Percentiles rank a stretch among this genome's conserved stretches.
phyloP scores from a whole-genome alignment of 2,888 invertebrate species.

The Lottia gigantea region DNA sequence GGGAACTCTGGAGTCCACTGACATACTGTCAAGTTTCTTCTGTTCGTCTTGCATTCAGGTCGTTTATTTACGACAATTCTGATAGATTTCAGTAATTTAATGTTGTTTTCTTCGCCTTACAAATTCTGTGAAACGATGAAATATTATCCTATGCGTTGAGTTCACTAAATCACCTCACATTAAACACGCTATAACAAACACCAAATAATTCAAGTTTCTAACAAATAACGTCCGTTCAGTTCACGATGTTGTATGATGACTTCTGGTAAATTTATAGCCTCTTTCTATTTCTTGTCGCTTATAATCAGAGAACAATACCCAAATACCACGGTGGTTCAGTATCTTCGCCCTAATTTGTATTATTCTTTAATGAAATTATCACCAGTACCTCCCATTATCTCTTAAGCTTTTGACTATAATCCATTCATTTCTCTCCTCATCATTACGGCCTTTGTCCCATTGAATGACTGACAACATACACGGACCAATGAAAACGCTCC shows the following conservation, averaged over 20 bases:
- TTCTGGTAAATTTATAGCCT: neutral
- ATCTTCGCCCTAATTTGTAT: conserved; percentile 20
- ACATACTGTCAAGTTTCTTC: conserved; percentile 9
- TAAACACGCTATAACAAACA: too few relatives aligned
- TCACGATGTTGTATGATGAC: neutral
- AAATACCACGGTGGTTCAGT: neutral
- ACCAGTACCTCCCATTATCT: conserved; percentile 28
- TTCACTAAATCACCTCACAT: too few relatives aligned
- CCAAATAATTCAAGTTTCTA: too few relatives aligned
- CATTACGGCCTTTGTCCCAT: neutral
- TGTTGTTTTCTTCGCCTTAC: too few relatives aligned
- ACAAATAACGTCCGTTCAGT: too few relatives aligned
- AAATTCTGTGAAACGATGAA: too few relatives aligned
- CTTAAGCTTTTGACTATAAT: conserved; percentile 22
- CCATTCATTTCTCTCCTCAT: conserved; percentile 22
- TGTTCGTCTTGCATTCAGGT: neutral
- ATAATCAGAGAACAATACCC: neutral
- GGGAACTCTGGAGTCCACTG: conserved; percentile 21
- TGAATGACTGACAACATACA: neutral
- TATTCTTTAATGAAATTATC: conserved; percentile 32
- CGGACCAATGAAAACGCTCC: neutral
- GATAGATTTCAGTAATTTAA: too few relatives aligned
- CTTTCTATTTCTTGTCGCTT: neutral
- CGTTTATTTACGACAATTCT: too few relatives aligned
- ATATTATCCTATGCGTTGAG: too few relatives aligned